Conservation (phyloP, 23 tunicate genomes). For the Styela plicata region DNA sequence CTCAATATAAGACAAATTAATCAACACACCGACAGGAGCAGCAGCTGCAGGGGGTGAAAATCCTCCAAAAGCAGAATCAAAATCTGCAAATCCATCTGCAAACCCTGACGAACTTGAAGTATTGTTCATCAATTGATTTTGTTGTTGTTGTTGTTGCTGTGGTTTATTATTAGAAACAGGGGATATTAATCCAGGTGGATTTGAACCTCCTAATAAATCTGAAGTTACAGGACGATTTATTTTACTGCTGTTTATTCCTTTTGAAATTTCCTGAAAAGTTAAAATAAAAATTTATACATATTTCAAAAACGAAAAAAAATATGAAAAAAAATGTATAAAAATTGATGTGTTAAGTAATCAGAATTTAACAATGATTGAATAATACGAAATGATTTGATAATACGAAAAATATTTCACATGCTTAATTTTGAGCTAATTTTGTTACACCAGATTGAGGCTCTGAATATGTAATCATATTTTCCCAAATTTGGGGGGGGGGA, state of each 20-base stretch:
- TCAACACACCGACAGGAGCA: too few species aligned
- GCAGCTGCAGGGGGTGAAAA: constrained; percentile 7
- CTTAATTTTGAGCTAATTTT: too few species aligned
- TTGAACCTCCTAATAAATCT: constrained; percentile 40
- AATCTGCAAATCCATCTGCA: constrained; percentile 80
- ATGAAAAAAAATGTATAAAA: too few species aligned
- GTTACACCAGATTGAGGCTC: too few species aligned
- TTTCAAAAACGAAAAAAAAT: not conserved
- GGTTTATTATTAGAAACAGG: constrained; percentile 1
- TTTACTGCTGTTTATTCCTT: not conserved
- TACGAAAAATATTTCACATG: too few species aligned
- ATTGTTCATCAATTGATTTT: not conserved
- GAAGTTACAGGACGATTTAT: constrained; percentile 6
- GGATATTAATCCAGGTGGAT: constrained; percentile 2
- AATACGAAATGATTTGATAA: too few species aligned
- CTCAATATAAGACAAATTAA: too few species aligned
- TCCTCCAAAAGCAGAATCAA: constrained; percentile 58
- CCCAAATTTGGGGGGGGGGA: too few species aligned
- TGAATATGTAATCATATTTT: too few species aligned
- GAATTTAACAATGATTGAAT: too few species aligned
- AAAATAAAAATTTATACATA: not conserved
- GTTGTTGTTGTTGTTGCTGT: not conserved
- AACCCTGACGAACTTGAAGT: not conserved
- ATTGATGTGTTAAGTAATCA: too few species aligned
- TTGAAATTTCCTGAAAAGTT: constrained; percentile 3